Evolutionary conservation across 1,140 invertebrate species (phyloP).

Genomic region (Acromyrmex charruanus): DNA sequence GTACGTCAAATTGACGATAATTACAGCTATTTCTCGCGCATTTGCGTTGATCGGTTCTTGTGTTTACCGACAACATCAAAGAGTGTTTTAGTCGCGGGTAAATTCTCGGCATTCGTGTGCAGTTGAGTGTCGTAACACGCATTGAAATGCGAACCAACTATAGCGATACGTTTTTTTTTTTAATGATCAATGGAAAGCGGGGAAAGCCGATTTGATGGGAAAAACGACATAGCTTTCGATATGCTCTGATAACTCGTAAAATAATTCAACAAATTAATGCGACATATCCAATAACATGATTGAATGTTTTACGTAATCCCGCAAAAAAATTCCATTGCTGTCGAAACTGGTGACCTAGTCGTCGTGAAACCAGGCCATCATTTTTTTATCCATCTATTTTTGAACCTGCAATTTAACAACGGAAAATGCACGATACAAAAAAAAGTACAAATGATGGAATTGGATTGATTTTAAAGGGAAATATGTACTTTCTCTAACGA

Average conservation of each 20-base stretch:
- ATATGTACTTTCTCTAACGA: too few relatives aligned
- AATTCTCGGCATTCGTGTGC: slow-evolving; percentile 5
- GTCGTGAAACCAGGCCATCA: neutral
- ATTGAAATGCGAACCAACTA: slow-evolving; percentile 30
- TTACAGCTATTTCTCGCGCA: slow-evolving; percentile 8
- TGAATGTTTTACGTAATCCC: slow-evolving; percentile 5
- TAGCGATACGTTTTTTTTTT: neutral
- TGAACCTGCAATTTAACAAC: neutral
- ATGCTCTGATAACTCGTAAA: slow-evolving; percentile 44
- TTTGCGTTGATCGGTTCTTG: neutral
- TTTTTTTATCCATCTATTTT: slow-evolving; percentile 9
- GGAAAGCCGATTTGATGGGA: slow-evolving; percentile 24
- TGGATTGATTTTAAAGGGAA: too few relatives aligned
- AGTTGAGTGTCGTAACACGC: slow-evolving; percentile 26
- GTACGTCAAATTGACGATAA: slow-evolving; percentile 15
- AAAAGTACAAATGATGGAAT: neutral
- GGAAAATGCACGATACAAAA: neutral
- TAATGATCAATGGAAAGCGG: slow-evolving; percentile 20
- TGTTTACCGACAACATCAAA: slow-evolving; percentile 33
- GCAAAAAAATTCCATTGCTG: slow-evolving; percentile 31
- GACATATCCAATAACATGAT: slow-evolving; percentile 17
- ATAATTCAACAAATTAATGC: slow-evolving; percentile 42
- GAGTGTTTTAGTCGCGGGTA: slow-evolving; percentile 4
- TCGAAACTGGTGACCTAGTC: slow-evolving; percentile 15
- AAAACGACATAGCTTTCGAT: slow-evolving; percentile 38